These are phyloP conservation scores for Ispidina lecontei DNA, from an alignment of 2,797 vertebrate genomes.

Conservation along the genomic window DNA sequence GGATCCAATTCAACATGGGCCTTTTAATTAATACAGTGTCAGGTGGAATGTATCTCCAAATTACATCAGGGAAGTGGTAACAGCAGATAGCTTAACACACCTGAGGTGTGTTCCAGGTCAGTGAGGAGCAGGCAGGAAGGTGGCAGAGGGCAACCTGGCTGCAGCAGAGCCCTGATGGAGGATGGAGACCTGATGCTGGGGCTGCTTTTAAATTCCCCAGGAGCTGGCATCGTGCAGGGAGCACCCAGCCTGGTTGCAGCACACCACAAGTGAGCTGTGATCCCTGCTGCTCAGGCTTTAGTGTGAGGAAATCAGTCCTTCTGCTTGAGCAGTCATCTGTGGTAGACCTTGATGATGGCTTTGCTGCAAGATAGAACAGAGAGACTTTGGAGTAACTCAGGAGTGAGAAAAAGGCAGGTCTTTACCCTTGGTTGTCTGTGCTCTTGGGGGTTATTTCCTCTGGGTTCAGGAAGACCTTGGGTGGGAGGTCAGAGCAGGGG, in stretches of 20 bases:
- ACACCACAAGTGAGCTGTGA: background rate
- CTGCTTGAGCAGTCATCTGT: background rate
- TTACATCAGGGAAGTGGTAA: background rate
- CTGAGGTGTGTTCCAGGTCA: background rate
- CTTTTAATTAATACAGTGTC: background rate
- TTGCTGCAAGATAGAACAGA: background rate
- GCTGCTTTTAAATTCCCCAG: background rate
- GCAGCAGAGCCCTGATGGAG: background rate
- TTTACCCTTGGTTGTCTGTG: background rate
- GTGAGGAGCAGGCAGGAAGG: background rate
- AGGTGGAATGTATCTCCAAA: background rate
- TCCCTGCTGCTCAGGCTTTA: background rate
- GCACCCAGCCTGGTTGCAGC: background rate
- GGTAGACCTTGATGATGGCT: background rate
- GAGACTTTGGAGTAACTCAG: background rate
- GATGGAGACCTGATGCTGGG: background rate
- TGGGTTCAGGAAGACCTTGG: background rate
- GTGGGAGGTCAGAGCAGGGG: background rate
- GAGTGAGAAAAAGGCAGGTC: background rate
- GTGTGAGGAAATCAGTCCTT: background rate
- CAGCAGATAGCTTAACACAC: background rate
- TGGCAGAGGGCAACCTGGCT: background rate
- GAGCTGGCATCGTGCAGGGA: fast-evolving
- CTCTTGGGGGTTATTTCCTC: background rate
- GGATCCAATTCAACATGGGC: background rate